phyloP scores from a whole-genome alignment of 2,888 invertebrate genomes.

The Imbricaverruca yamaguchii region DNA sequence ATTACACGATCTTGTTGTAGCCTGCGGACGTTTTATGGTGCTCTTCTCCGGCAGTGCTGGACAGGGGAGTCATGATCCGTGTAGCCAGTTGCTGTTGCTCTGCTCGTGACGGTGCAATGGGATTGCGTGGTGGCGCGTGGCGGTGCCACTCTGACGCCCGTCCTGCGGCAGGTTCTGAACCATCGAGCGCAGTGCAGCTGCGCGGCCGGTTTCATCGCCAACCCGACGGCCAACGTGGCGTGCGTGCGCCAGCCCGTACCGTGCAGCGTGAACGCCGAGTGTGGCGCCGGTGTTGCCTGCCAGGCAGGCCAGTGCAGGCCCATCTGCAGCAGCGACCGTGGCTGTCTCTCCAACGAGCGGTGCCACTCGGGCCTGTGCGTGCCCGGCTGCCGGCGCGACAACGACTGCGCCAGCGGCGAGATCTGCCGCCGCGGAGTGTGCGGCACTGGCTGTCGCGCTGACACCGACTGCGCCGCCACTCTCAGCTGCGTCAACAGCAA shows the following conservation, averaged over 20 bases:
- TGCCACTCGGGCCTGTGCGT: constrained; percentile 69
- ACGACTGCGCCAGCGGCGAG: constrained; percentile 78
- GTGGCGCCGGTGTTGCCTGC: constrained; percentile 62
- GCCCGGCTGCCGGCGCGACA: constrained; percentile 71
- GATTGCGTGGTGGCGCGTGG: constrained; percentile 36
- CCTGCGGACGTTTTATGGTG: too few species aligned
- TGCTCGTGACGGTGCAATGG: too few species aligned
- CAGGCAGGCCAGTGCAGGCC: constrained; percentile 64
- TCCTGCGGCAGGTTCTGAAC: constrained; percentile 46
- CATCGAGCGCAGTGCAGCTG: constrained; percentile 70
- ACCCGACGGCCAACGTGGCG: constrained; percentile 78
- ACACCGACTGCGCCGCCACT: constrained; percentile 63
- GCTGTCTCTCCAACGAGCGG: constrained; percentile 74
- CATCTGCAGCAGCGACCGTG: constrained; percentile 63
- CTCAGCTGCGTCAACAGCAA: constrained; percentile 69
- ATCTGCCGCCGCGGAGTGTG: constrained; percentile 76
- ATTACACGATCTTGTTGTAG: too few species aligned
- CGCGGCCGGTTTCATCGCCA: constrained; percentile 77
- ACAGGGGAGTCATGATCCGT: too few species aligned
- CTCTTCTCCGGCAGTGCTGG: too few species aligned
- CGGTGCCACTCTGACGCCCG: constrained; percentile 57
- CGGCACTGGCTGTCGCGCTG: constrained; percentile 68
- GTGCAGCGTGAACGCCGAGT: constrained; percentile 71
- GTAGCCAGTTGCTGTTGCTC: too few species aligned
- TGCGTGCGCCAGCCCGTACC: constrained; percentile 72